These are phyloP conservation scores for Tribolium freemani DNA, from an alignment of 2,888 invertebrate species.

Conservation along the genomic window DNA sequence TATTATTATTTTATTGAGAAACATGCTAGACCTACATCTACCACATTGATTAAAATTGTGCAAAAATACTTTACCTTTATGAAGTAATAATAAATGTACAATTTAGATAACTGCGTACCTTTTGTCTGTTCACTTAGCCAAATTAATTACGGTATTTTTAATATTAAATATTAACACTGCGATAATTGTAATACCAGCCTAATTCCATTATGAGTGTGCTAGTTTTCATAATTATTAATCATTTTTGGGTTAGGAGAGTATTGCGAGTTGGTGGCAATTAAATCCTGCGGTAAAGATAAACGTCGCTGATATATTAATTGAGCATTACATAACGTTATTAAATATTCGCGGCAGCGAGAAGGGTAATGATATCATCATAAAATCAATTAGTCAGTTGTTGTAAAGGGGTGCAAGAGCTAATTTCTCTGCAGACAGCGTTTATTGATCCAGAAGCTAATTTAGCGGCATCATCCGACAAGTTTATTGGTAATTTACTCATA, in stretches of 20 bases:
- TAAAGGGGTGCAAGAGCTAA: conserved; percentile 55
- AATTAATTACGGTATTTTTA: no score
- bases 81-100: no score
- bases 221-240: neutral
- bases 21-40: no score
- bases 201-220: no score
- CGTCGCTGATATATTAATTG: conserved; percentile 29
- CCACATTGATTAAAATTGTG: no score
- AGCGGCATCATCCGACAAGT: conserved; percentile 56
- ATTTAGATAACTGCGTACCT: no score
- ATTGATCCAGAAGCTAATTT: conserved; percentile 57
- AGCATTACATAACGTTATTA: conserved; percentile 35
- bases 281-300: conserved; percentile 21
- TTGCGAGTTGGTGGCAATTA: conserved; percentile 6
- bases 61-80: no score
- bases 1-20: no score
- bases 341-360: conserved; percentile 33
- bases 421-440: conserved; percentile 54
- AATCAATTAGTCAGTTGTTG: conserved; percentile 56
- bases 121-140: no score
- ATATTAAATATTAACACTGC: no score
- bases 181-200: no score
- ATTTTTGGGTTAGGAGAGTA: neutral
- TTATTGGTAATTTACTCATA: conserved; percentile 55
- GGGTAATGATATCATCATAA: conserved; percentile 52